These are phyloP conservation scores for Hyles lineata DNA, from an alignment of 2,888 invertebrate genomes.

Conservation along the genomic window DNA sequence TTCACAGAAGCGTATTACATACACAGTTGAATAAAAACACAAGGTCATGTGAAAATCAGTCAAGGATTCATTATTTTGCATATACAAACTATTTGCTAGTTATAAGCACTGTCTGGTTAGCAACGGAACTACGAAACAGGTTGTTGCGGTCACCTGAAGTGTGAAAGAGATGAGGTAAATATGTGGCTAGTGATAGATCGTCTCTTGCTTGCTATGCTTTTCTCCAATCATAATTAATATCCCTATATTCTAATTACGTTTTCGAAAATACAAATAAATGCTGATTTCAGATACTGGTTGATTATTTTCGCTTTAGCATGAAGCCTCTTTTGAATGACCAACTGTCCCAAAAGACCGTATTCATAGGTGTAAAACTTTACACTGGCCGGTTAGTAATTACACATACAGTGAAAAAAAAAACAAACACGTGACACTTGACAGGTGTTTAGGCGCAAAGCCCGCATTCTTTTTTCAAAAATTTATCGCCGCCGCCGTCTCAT, in stretches of 20 bases:
- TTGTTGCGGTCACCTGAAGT: neutral
- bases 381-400: slow-evolving; percentile 48
- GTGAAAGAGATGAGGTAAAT: neutral
- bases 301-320: neutral
- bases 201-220: too few relatives aligned
- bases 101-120: slow-evolving; percentile 12
- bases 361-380: neutral
- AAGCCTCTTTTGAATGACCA: neutral
- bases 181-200: too few relatives aligned
- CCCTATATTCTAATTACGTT: neutral
- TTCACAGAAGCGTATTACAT: slow-evolving; percentile 35
- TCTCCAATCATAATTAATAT: neutral
- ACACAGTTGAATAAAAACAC: slow-evolving; percentile 36
- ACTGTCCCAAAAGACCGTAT: neutral
- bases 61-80: slow-evolving; percentile 15
- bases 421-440: slow-evolving; percentile 61
- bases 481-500: slow-evolving; percentile 54
- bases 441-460: slow-evolving; percentile 70
- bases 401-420: slow-evolving; percentile 47
- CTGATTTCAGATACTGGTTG: neutral
- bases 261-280: too few relatives aligned
- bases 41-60: slow-evolving; percentile 37
- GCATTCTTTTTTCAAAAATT: slow-evolving; percentile 68
- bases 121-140: neutral
- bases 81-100: neutral